A percentile compares a stretch with the other conserved stretches of the same genome.
phyloP scores from a whole-genome alignment of 37 sponge, comb jelly and placozoan genomes.

The Ianthella basta region DNA sequence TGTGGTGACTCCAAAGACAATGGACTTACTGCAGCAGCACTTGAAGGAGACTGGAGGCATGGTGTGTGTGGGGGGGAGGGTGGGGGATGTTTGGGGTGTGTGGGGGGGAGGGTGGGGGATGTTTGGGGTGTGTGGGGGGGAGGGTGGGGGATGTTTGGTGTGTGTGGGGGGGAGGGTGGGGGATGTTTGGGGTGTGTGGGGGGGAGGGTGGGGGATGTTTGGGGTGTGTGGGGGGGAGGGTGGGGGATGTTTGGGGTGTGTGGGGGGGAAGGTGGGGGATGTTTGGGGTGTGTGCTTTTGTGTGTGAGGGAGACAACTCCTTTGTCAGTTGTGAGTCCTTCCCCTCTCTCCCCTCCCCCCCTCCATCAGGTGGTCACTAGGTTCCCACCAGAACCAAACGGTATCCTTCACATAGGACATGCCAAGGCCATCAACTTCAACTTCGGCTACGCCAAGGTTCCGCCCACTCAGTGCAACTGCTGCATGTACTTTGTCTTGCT shows the following conservation, averaged over 20 bases:
- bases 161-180: constrained; percentile 89
- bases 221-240: constrained; percentile 78
- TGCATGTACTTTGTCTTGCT: neutral
- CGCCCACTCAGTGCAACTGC: no score
- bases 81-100: neutral
- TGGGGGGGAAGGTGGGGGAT: neutral
- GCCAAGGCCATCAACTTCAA: constrained; percentile 99
- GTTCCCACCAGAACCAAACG: constrained; percentile 99
- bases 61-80: constrained; percentile 30
- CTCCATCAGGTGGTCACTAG: constrained; percentile 86
- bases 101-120: no score
- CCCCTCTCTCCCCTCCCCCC: constrained; percentile 28
- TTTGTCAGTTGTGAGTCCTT: neutral
- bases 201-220: constrained; percentile 74
- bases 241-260: neutral
- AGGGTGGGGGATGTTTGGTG: constrained; percentile 66
- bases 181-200: constrained; percentile 86
- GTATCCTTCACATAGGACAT: constrained; percentile 99
- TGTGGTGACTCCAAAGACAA: constrained; percentile 94
- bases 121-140: neutral
- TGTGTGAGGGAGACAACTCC: neutral
- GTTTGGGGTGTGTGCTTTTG: neutral
- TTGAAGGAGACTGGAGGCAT: constrained; percentile 87
- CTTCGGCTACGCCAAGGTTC: constrained; percentile 92
- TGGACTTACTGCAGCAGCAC: constrained; percentile 85